Evolutionary conservation across 2,888 invertebrate species (phyloP), one percentile per base, ranked within the genome.

Genomic region (Drosophila lutescens): DNA sequence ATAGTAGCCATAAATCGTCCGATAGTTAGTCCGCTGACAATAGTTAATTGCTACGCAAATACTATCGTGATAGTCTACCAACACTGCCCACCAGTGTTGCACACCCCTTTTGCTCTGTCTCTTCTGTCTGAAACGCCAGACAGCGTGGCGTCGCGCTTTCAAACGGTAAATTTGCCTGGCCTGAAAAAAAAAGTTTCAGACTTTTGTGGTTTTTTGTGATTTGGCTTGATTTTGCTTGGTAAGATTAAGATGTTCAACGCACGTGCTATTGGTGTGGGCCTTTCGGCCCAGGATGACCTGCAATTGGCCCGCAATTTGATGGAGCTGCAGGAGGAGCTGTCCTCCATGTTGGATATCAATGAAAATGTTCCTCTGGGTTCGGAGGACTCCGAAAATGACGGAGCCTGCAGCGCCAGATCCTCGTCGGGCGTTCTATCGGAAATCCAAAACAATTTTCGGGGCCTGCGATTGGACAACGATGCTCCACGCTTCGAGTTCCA

Each of bases 401-500:
- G 2, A 26, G 2, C 5, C 4, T 1, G 2, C 46, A 26, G 26
- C 5, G 13, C 15, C 32, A 32, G 47, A 12, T 30, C 47, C 12
- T 15, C 47, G 7, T 15, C 47, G 6, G n/a, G 17, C 7, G 53
- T 38, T 15, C 26, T 75, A 4, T 17, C 23, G 4, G 55, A 88
- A 7, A 26, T 82, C 2, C 68, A 68, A 41, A 20, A 30, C 5
- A 61, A 49, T 2, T 50, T 83, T 1, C 10, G 53, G 6, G 30
- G 55, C 6, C 54, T 74, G 2, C 26, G 47, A 5, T 54, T 86
- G 17, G 44, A 66, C 12, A 46, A 61, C 10, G 47, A 17, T 40
- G 55, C 47, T 0, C 80, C 80, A 0, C 1, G 32, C 30, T 77
- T 88, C 2, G 83, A 83, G 13, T 86, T 86, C 26, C 82, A 86